Base-by-base conservation (phyloP, 2,888 invertebrate genomes). In the Gymnocheta viridis region DNA sequence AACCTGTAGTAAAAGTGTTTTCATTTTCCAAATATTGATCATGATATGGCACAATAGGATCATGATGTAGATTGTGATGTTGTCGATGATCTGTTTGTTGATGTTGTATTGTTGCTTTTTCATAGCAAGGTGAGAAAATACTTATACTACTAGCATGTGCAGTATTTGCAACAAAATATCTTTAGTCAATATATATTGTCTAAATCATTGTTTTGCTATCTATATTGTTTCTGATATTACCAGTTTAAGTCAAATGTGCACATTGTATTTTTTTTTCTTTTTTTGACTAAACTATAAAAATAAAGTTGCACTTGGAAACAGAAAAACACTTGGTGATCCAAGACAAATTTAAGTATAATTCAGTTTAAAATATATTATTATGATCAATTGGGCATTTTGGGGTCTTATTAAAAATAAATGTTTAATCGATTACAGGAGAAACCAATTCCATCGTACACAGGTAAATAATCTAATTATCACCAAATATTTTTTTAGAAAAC, bases 1-100 rank as follows among this genome's bases (percentile, higher is more conserved):
- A 77, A 77, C 35, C 41, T 77, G 58, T 56, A 81, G 84, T 81
- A 84, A 84, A 81, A 84, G 84, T 84, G 84, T 84, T 84, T 84
- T 84, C 84, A 78, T 81, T 84, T 84, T 84, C 77, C 67, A 84
- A 81, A 81, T 84, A 78, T 84, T 84, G 81, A 78, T 84, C 81
- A 73, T 84, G 84, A 81, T 69, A 58, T 41, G 67, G 77, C 77
- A 84, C 81, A 81, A 56, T 73, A 22, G 72, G 62, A 81, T 73
- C 69, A 72, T 60, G 38, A 77, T 67, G 73, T 60, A n/a, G 10
- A 64, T 41, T 27, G 14, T 35, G 66, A 73, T 58, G 47, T 10
- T 58, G 58, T 10, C 32, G 44, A 56, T 56, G 44, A n/a, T n/a
- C n/a, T n/a, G n/a, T n/a, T 4, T 9, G 41, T 44, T 47, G 27